phyloP scores from a whole-genome alignment of 2,113 vertebrate species.

The Clarias macrocephalus region DNA sequence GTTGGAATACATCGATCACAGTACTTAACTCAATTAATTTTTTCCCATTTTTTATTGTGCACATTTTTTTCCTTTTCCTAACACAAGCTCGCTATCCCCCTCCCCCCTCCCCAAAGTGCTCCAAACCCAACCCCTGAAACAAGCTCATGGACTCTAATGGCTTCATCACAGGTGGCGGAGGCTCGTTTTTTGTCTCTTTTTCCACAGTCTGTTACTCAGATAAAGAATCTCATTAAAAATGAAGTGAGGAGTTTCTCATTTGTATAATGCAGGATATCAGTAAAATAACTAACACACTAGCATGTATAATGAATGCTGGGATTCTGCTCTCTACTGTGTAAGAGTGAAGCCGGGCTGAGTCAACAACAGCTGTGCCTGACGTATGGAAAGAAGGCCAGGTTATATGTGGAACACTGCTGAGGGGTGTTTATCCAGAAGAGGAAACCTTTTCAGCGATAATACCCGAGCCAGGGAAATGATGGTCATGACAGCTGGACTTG shows the following conservation, averaged over 20 bases:
- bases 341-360: conserved; percentile 42
- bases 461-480: neutral
- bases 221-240: conserved; percentile 67
- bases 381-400: conserved; percentile 8
- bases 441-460: neutral
- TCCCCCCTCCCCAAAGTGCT: conserved; percentile 22
- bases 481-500: neutral
- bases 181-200: neutral
- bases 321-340: conserved; percentile 64
- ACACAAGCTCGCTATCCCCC: conserved; percentile 40
- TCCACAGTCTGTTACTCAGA: conserved; percentile 45
- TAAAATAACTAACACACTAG: conserved; percentile 69
- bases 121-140: neutral
- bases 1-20: too few species aligned
- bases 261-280: conserved; percentile 63
- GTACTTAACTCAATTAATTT: too few species aligned
- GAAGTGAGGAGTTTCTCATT: conserved; percentile 63
- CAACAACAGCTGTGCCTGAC: conserved; percentile 23
- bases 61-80: neutral
- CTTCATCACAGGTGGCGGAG: conserved; percentile 35
- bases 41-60: too few species aligned
- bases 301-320: conserved; percentile 72
- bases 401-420: conserved; percentile 14
- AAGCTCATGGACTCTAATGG: neutral
- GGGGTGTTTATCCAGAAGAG: neutral